Evolutionary conservation across 37 sponge, comb jelly and placozoan genomes (phyloP), one percentile per base, ranked within the genome.

Genomic region (Ianthella basta): DNA sequence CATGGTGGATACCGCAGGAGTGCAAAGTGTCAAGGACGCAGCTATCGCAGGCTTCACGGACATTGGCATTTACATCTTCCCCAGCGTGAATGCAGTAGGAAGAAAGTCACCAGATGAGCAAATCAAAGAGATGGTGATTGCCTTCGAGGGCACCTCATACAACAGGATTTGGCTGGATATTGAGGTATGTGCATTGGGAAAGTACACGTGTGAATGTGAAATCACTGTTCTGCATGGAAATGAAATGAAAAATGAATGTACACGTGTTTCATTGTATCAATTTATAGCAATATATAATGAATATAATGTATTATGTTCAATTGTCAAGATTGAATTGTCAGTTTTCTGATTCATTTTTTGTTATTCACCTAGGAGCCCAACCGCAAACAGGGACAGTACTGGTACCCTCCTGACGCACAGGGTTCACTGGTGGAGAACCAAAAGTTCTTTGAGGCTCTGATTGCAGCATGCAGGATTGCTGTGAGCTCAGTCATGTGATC

Each of bases 371-470:
- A 69, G 70, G 70, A 69, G 6, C 70, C 70, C 6, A 69, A 69
- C 70, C 29, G 70, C 35, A 69, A 69, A 35, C 70, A 30, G 34
- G 70, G 70, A 4, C 35, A 69, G 32, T 69, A 69, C 34, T 69
- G 70, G 70, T 30, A 32, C 34, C 70, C 70, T 10, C 70, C 70
- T 30, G 70, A 69, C 6, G 33, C 29, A 30, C 70, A 69, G 1
- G 70, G 70, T n/a, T 69, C 70, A 18, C 34, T 69, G 70, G 70
- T 55, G 34, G 87, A 56, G 8, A 95, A 95, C 72, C 92, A 85
- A 57, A 32, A 91, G 35, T 95, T 95, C 82, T 95, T 95, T 82
- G 87, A 84, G 60, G 90, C 82, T n/a, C 59, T 95, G 4, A 33
- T 91, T 44, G 67, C 60, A 35, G 86, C 92, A 57, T 90, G 88